Conservation (phyloP, 2,888 invertebrate species). For the Gnatocerus cornutus region DNA sequence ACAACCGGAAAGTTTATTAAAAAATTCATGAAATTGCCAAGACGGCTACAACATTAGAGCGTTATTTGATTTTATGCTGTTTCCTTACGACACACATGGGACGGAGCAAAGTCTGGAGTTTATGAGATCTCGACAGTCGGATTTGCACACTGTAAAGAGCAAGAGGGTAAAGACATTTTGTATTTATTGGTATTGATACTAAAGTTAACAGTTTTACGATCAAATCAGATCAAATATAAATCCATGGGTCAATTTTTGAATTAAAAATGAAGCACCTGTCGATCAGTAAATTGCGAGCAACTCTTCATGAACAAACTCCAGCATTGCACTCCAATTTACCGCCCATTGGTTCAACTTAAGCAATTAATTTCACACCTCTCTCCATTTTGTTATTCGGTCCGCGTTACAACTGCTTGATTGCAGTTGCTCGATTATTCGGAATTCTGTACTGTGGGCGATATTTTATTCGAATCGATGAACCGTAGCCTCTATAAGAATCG, state of each 20-base stretch:
- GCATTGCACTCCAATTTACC: background rate
- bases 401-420: conserved; percentile 3
- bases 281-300: no score
- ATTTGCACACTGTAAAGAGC: conserved; percentile 15
- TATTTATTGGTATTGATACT: background rate
- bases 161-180: conserved; percentile 11
- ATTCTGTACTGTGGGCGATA: background rate
- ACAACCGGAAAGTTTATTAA: conserved; percentile 32
- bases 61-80: conserved; percentile 16
- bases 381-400: background rate
- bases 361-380: conserved; percentile 6
- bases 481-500: background rate
- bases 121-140: conserved; percentile 23
- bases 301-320: background rate
- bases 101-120: conserved; percentile 13
- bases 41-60: conserved; percentile 12
- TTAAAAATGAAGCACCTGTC: no score
- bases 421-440: conserved; percentile 5
- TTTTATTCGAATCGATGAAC: conserved; percentile 1
- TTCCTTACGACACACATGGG: conserved; percentile 16
- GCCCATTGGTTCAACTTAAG: background rate
- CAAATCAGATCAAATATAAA: no score
- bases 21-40: conserved; percentile 29
- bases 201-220: no score
- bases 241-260: no score